Evolutionary conservation across 1,140 invertebrate species (phyloP).

Genomic region (Atta colombica): DNA sequence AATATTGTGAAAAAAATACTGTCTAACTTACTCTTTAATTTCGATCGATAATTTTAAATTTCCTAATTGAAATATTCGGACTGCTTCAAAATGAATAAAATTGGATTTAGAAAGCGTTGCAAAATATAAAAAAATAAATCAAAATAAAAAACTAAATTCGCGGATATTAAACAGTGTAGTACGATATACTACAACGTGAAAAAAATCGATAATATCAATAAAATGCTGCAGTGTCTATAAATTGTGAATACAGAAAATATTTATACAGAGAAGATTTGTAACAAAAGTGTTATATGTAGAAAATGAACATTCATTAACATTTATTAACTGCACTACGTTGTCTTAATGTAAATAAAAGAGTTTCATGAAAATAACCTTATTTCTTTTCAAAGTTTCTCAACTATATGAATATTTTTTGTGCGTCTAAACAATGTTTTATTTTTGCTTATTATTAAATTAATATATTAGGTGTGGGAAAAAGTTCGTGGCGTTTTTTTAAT

Average conservation of each 20-base stretch:
- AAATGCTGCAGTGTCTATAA: neutral
- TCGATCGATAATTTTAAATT: neutral
- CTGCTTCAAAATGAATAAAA: neutral
- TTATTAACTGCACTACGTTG: no score
- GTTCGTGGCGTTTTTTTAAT: no score
- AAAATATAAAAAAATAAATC: neutral
- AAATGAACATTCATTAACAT: no score
- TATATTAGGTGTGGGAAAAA: no score
- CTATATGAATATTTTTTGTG: no score
- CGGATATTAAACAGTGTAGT: neutral
- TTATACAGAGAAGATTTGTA: no score
- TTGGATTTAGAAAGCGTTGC: constrained; percentile 11
- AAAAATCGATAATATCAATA: constrained; percentile 7
- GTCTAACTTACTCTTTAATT: neutral
- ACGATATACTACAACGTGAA: neutral
- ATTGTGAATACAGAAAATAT: neutral
- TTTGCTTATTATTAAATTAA: no score
- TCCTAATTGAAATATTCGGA: neutral
- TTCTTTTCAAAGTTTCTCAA: no score
- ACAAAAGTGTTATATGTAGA: no score
- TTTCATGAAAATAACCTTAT: no score
- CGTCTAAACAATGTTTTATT: no score
- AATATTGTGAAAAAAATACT: neutral
- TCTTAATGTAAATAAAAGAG: no score
- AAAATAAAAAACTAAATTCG: neutral